phyloP scores from a whole-genome alignment of 2,113 vertebrate species.

The Odocoileus hemionus region DNA sequence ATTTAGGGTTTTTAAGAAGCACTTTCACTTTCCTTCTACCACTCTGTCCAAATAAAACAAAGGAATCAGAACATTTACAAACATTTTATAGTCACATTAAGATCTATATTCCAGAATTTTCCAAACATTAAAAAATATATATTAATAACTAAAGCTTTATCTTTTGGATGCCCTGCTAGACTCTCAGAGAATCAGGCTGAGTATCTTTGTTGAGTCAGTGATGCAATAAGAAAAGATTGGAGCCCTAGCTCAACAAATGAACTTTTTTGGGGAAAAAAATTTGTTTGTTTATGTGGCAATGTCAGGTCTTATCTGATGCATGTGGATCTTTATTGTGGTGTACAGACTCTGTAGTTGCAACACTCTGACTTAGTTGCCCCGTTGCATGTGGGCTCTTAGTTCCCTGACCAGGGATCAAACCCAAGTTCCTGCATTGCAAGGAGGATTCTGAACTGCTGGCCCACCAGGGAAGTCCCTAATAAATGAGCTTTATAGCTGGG shows the following conservation, averaged over 20 bases:
- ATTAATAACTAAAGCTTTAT: not conserved
- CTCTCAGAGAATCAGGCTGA: not conserved
- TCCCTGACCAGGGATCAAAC: not conserved
- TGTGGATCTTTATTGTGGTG: not conserved
- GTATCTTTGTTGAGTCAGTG: not conserved
- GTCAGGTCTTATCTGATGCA: not conserved
- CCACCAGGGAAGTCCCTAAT: not conserved
- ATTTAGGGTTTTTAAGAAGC: not conserved
- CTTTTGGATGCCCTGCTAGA: not conserved
- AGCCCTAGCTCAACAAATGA: not conserved
- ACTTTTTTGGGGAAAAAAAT: not conserved
- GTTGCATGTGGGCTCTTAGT: not conserved
- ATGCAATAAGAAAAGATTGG: not conserved
- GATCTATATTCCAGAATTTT: not conserved
- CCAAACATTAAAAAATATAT: not conserved
- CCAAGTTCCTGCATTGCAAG: not conserved
- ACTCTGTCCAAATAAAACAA: not conserved
- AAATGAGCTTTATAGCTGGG: not conserved
- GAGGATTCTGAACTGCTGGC: not conserved
- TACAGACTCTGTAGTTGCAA: not conserved
- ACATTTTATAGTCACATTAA: constrained; percentile 9
- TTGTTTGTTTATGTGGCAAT: not conserved
- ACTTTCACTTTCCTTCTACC: not conserved
- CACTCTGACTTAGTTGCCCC: not conserved
- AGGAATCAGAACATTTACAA: not conserved